Conservation (phyloP, 2,797 vertebrate genomes). For the Cryptoprocta ferox region DNA sequence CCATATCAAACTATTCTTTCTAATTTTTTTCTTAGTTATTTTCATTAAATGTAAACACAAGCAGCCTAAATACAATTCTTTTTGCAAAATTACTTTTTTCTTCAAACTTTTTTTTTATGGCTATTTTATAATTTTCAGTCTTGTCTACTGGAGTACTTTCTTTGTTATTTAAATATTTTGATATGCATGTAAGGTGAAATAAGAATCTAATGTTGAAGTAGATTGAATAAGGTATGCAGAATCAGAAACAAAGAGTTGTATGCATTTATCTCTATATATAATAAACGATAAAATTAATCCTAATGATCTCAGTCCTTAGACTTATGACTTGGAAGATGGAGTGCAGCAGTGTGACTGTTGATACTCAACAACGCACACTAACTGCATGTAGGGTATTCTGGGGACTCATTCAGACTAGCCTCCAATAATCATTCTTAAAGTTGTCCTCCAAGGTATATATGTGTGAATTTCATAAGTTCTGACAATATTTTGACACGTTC, state of each 20-base stretch:
- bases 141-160: not conserved
- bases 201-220: not conserved
- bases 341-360: rapidly evolving
- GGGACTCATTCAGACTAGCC: not conserved
- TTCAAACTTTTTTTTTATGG: not conserved
- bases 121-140: not conserved
- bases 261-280: not conserved
- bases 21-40: not conserved
- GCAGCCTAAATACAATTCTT: not conserved
- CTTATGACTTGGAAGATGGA: not conserved
- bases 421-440: not conserved
- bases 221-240: not conserved
- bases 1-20: not conserved
- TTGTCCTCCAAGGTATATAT: not conserved
- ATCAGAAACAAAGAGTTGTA: not conserved
- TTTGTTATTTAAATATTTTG: not conserved
- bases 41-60: not conserved
- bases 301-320: not conserved
- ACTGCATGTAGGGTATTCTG: rapidly evolving
- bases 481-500: not conserved
- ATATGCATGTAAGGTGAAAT: not conserved
- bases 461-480: not conserved
- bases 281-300: not conserved
- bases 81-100: not conserved
- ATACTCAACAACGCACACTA: not conserved